A percentile compares a stretch with the other conserved stretches of the same genome.
Conservation (phyloP, 1,140 invertebrate species). For the Hestina assimilis region DNA sequence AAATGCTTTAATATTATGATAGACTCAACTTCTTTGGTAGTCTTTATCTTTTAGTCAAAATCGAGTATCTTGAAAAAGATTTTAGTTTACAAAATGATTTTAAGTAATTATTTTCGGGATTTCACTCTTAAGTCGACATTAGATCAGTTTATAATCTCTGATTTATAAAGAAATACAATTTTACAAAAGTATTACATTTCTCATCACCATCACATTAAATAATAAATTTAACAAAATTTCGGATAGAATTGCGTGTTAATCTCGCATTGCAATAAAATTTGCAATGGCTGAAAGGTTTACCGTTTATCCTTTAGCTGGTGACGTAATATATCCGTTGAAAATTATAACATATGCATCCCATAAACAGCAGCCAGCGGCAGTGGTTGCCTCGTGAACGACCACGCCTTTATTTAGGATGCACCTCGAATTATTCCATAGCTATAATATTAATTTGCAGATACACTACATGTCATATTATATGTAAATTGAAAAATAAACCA, state of each 20-base stretch:
- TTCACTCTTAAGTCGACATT: no score
- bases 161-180: no score
- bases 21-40: constrained; percentile 16
- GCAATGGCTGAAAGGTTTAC: constrained; percentile 6
- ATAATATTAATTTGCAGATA: not conserved
- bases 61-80: no score
- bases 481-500: no score
- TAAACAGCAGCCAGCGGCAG: constrained; percentile 37
- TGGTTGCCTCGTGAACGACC: constrained; percentile 41
- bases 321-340: constrained; percentile 31
- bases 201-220: not conserved
- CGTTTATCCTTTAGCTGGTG: constrained; percentile 24
- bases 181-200: not conserved
- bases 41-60: not conserved
- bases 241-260: no score
- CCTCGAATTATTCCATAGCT: constrained; percentile 4
- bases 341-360: constrained; percentile 37
- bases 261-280: constrained; percentile 9
- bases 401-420: constrained; percentile 34
- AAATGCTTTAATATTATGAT: constrained; percentile 33
- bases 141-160: no score
- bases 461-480: no score
- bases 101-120: no score
- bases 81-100: no score
- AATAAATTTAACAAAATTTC: no score